Evolutionary conservation across 2,797 vertebrate species (phyloP).

Genomic region (Acipenser transmontanus): DNA sequence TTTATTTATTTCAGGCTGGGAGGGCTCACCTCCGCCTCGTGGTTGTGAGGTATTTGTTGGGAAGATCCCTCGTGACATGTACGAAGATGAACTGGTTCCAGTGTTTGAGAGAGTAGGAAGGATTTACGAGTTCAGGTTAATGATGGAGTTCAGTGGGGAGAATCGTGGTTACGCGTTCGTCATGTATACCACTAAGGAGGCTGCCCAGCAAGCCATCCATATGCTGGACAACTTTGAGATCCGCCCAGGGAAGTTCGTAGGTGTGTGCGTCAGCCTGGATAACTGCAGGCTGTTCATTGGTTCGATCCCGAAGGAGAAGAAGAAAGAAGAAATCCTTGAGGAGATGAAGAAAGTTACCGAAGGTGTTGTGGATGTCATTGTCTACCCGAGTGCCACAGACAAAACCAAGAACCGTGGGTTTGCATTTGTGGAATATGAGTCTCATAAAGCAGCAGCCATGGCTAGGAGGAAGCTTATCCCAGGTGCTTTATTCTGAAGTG

Average conservation of each 20-base stretch:
- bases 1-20: conserved; percentile 72
- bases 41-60: conserved; percentile 95
- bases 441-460: conserved; percentile 91
- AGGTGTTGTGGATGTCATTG: conserved; percentile 86
- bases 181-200: conserved; percentile 84
- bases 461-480: conserved; percentile 82
- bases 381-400: conserved; percentile 73
- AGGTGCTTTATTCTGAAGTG: conserved; percentile 48
- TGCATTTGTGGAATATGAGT: conserved; percentile 88
- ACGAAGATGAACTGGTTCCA: conserved; percentile 86
- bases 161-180: conserved; percentile 96
- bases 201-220: conserved; percentile 79
- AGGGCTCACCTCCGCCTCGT: conserved; percentile 80
- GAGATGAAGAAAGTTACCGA: conserved; percentile 90
- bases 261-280: conserved; percentile 87
- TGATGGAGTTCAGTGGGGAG: conserved; percentile 96
- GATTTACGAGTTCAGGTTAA: conserved; percentile 91
- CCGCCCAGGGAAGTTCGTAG: conserved; percentile 82
- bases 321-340: conserved; percentile 84
- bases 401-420: conserved; percentile 85
- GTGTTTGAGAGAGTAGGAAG: conserved; percentile 79
- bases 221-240: conserved; percentile 85
- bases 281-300: conserved; percentile 93
- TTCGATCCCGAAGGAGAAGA: conserved; percentile 88
- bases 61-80: conserved; percentile 92